These are phyloP conservation scores for Phyllostomus discolor DNA, from an alignment of 2,113 vertebrate species.

Conservation along the genomic window DNA sequence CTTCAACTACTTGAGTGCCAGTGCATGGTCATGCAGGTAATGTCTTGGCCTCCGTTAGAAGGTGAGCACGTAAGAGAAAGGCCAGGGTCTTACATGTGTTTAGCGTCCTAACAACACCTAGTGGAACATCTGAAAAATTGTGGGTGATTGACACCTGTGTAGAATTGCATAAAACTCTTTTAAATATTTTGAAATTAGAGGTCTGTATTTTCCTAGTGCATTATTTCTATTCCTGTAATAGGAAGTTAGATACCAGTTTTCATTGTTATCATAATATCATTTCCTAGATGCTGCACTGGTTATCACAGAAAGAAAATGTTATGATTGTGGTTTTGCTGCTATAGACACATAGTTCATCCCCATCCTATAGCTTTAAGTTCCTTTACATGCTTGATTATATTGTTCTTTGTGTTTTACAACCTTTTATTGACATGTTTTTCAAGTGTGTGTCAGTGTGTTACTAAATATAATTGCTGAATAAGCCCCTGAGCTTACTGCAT, in stretches of 20 bases:
- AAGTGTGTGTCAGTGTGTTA: too few species aligned
- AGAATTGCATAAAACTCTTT: background rate
- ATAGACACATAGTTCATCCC: background rate
- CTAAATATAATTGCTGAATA: too few species aligned
- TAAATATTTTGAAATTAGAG: background rate
- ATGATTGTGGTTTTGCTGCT: background rate
- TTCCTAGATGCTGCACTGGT: background rate
- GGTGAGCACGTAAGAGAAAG: background rate
- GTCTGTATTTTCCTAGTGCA: background rate
- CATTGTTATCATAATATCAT: background rate
- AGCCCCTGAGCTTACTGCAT: too few species aligned
- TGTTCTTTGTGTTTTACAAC: too few species aligned
- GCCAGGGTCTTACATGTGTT: background rate
- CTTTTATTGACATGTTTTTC: too few species aligned
- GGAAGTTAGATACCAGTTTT: background rate
- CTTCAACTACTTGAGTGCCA: background rate
- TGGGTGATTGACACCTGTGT: background rate
- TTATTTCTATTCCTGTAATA: background rate
- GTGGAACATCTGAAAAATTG: background rate
- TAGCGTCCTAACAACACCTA: background rate
- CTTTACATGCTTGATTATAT: too few species aligned
- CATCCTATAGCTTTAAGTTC: too few species aligned
- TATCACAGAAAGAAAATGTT: background rate
- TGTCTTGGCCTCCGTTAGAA: background rate
- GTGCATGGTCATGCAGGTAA: background rate